Base-by-base conservation (phyloP, 1,140 invertebrate species). In the Hypsibius dujardini region DNA sequence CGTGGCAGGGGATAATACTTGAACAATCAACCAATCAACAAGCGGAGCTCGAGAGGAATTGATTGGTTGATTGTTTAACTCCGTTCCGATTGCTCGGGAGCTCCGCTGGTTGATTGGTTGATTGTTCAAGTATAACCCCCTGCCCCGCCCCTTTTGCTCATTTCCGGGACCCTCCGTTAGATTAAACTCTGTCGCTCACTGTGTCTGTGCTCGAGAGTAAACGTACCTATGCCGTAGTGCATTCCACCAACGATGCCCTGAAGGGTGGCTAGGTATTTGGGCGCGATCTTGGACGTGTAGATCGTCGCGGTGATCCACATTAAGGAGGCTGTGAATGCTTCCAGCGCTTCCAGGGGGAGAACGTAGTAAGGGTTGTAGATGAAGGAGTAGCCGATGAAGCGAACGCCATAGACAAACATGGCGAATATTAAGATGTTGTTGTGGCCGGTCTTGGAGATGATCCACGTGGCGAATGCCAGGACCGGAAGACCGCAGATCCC, bases 271-370 rank as follows among this genome's bases (percentile, higher is more conserved):
- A 56, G 50, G 50, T 56, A 56, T n/a, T 56, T 7, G 7, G 50
- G 50, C 7, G 50, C 50, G n/a, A 56, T 56, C n/a, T 56, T 56
- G 7, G 7, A 7, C 7, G 50, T n/a, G n/a, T 56, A 56, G 50
- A 56, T 56, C n/a, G 50, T 56, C 7, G 50, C 50, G 7, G 50
- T 56, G 50, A 56, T n/a, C 50, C 50, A 56, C 50, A 56, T 56
- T 56, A 56, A 56, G n/a, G 7, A 12, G 50, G 7, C n/a, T 12
- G 50, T 56, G 7, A 56, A 12, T 7, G 50, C 50, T 56, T 56
- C 50, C 7, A 56, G n/a, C 7, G 50, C 50, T 56, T 56, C 50
- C 7, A 56, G 50, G n/a, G 50, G 50, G n/a, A 56, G 50, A 7
- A 56, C 50, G 7, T 12, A 12, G 50, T 56, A 56, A n/a, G 50